Percentiles rank a stretch among this genome's conserved stretches.
Conservation (phyloP, 2,113 vertebrate genomes). For the Bungarus multicinctus region DNA sequence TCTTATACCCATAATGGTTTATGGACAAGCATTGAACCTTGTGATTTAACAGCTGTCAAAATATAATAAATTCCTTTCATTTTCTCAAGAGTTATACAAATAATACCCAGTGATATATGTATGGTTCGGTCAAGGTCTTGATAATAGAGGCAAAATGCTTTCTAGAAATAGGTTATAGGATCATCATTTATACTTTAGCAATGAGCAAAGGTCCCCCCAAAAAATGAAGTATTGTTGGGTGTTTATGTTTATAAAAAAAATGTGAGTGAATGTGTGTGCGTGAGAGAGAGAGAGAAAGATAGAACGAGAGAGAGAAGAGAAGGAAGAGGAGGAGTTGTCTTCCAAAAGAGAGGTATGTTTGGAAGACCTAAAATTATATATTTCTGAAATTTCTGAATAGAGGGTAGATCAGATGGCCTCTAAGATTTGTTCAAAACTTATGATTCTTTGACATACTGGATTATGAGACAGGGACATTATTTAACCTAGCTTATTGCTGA, state of each 20-base stretch:
- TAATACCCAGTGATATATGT: background rate
- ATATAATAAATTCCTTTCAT: slow-evolving; percentile 28
- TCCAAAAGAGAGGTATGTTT: background rate
- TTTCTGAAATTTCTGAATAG: background rate
- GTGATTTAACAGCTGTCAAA: slow-evolving; percentile 1
- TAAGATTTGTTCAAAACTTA: background rate
- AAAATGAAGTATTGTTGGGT: background rate
- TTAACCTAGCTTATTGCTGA: background rate
- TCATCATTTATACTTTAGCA: background rate
- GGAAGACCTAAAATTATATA: background rate
- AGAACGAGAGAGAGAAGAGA: background rate
- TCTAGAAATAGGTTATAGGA: background rate
- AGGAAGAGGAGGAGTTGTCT: background rate
- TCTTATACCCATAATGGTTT: slow-evolving; percentile 5
- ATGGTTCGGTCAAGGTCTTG: background rate
- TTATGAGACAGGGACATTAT: no score
- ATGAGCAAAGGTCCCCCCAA: slow-evolving; percentile 10
- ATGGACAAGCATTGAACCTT: background rate
- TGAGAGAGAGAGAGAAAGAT: background rate
- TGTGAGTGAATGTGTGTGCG: background rate
- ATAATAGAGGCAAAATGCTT: background rate
- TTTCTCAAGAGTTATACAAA: slow-evolving; percentile 24
- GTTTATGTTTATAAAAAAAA: background rate
- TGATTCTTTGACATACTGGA: background rate
- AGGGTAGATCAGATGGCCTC: background rate